Percentiles rank a stretch among this genome's conserved stretches.
Conservation (phyloP, 1,140 invertebrate genomes). For the Rhysida immarginata region DNA sequence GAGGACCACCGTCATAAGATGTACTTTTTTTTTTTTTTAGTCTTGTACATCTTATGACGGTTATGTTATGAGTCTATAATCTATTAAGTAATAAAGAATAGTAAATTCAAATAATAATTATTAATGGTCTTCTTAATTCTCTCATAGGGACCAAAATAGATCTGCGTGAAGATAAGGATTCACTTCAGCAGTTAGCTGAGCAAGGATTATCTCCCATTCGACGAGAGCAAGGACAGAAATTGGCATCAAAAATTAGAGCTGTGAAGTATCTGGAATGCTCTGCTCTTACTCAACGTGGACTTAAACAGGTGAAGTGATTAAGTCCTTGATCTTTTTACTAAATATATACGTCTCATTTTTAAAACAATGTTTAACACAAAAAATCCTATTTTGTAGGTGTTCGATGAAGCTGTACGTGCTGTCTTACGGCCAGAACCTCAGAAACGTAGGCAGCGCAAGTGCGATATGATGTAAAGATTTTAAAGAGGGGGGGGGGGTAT, state of each 20-base stretch:
- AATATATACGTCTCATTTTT: too few species aligned
- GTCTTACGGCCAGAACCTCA: slow-evolving; percentile 84
- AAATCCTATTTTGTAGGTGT: slow-evolving; percentile 51
- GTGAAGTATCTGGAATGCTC: slow-evolving; percentile 99
- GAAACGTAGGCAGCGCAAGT: slow-evolving; percentile 80
- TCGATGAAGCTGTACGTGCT: slow-evolving; percentile 90
- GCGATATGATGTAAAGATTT: slow-evolving; percentile 56
- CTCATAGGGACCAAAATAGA: slow-evolving; percentile 78
- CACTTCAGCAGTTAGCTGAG: slow-evolving; percentile 71
- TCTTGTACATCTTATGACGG: not conserved
- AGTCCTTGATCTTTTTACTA: too few species aligned
- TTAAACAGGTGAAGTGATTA: slow-evolving; percentile 74
- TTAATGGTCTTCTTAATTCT: slow-evolving; percentile 11
- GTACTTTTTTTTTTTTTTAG: slow-evolving; percentile 3
- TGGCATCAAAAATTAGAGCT: slow-evolving; percentile 91
- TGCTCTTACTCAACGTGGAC: slow-evolving; percentile 88
- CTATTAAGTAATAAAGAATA: too few species aligned
- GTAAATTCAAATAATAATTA: too few species aligned
- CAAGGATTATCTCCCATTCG: slow-evolving; percentile 88
- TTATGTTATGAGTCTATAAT: slow-evolving; percentile 3
- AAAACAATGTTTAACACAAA: too few species aligned
- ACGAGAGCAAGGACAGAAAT: slow-evolving; percentile 84
- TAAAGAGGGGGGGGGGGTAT: not conserved
- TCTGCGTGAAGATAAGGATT: slow-evolving; percentile 84
- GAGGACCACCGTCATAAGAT: too few species aligned